Evolutionary conservation across 2,113 vertebrate species (phyloP).

Genomic region (Edolisoma coerulescens): DNA sequence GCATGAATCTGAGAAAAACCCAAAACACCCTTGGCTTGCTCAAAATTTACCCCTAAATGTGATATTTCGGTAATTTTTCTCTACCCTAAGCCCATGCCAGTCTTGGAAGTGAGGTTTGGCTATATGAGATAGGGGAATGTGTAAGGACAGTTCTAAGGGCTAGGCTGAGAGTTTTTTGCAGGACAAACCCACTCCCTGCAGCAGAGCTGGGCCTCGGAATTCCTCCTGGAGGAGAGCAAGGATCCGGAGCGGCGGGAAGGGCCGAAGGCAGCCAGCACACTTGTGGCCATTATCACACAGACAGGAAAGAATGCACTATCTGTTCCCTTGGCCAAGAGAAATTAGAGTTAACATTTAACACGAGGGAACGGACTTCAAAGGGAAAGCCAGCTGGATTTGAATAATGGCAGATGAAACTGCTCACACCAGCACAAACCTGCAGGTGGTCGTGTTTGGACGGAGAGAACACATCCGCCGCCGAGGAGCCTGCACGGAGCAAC

Average conservation of each 20-base stretch:
- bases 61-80: background rate
- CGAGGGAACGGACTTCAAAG: slow-evolving; percentile 71
- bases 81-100: background rate
- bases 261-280: slow-evolving; percentile 2
- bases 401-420: slow-evolving; percentile 64
- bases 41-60: background rate
- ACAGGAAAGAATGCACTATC: slow-evolving; percentile 62
- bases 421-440: slow-evolving; percentile 64
- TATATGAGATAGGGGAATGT: accelerated
- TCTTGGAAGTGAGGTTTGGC: background rate
- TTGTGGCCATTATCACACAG: slow-evolving; percentile 60
- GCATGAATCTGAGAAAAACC: background rate
- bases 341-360: slow-evolving; percentile 71
- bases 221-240: background rate
- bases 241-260: slow-evolving; percentile 6
- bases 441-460: slow-evolving; percentile 66
- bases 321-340: slow-evolving; percentile 60
- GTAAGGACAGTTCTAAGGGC: background rate
- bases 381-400: slow-evolving; percentile 67
- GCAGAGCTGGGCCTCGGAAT: background rate
- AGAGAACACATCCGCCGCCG: background rate
- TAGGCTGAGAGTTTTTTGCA: background rate
- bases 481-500: background rate
- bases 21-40: background rate
- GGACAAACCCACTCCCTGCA: background rate